Evolutionary conservation across 2,797 vertebrate genomes (phyloP).

Genomic region (Mormyrus proboscirostris): DNA sequence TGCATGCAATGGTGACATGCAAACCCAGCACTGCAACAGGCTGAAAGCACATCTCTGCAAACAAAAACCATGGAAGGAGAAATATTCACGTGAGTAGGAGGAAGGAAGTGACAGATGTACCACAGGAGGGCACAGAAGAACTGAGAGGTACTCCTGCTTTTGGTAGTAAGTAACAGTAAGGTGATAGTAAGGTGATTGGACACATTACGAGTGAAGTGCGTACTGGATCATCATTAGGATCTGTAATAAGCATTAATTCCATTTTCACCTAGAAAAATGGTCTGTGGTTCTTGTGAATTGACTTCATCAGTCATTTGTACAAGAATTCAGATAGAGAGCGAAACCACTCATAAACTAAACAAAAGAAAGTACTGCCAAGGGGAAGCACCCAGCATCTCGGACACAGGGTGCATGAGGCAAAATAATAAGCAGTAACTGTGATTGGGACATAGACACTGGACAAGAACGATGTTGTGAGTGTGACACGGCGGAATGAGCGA

Average conservation of each 20-base stretch:
- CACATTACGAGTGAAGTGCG: background rate
- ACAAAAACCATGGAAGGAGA: background rate
- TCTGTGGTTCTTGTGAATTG: background rate
- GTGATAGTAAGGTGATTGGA: background rate
- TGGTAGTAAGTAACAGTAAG: background rate
- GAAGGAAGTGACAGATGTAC: background rate
- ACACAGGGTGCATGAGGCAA: background rate
- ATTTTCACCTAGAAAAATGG: background rate
- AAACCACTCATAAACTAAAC: background rate
- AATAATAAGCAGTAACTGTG: background rate
- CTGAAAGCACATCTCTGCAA: conserved; percentile 30
- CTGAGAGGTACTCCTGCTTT: background rate
- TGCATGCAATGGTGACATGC: conserved; percentile 54
- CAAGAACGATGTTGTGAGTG: background rate
- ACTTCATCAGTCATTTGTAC: background rate
- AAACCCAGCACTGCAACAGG: conserved; percentile 24
- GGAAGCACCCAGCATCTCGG: background rate
- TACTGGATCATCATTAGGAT: background rate
- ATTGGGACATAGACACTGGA: background rate
- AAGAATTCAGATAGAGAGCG: background rate
- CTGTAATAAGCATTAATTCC: background rate
- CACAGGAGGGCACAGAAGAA: background rate
- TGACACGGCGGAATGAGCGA: background rate
- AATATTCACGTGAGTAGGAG: background rate
- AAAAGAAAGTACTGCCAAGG: background rate